Evolutionary conservation across 2,888 invertebrate species (phyloP), one percentile per base, ranked within the genome.

Genomic region (Smittia aterrima): DNA sequence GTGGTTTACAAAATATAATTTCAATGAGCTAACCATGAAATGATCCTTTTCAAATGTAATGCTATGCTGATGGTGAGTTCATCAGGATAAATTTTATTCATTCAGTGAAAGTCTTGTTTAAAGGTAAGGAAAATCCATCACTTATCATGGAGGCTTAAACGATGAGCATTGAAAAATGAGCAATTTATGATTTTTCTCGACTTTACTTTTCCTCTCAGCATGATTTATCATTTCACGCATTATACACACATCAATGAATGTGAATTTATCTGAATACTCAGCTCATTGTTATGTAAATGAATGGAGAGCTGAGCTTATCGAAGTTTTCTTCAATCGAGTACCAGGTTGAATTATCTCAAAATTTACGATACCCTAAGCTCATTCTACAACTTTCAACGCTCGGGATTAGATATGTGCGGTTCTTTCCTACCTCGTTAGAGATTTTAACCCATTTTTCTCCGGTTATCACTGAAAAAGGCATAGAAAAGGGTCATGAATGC

Each of bases 171-270:
- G 32, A 32, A 32, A 32, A 32, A 32, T 32, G 32, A 32, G 32
- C 22, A 18, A 18, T 1, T 58, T 22, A 20, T 47, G n/a, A 47
- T 47, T 47, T 18, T 47, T 18, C 53, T 38, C 53, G 18, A 47
- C 53, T 16, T 16, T 47, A 6, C 20, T 47, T 47, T 16, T 47
- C 47, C 16, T 47, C 18, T 58, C 3, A 58, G 11, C 1, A 58
- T 58, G 58, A 58, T 58, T 58, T 58, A 58, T 58, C 20, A 58
- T 58, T 58, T 58, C 18, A 58, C 18, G 58, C 58, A 20, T 58
- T 58, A 7, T 18, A 4, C n/a, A 16, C 18, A 18, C 11, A 58
- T 18, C 9, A 22, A 18, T 22, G 58, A 3, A 22, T 18, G 4
- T 18, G 58, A 58, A 58, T 58, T 20, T 2, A 16, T 58, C 9